Evolutionary conservation across 2,888 invertebrate species (phyloP).

Genomic region (Pseudeuparius sepicola): DNA sequence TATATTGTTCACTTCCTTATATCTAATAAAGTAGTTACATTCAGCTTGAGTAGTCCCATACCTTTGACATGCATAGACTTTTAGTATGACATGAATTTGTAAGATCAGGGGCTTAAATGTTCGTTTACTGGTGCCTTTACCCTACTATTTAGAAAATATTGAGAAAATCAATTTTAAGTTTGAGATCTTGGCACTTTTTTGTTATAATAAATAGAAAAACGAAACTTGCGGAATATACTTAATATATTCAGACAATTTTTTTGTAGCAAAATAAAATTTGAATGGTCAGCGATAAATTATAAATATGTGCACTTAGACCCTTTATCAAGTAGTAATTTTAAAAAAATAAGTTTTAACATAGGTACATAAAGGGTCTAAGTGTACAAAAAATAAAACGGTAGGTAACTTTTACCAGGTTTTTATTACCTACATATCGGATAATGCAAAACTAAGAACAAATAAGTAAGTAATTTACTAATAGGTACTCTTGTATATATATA

Average conservation of each 20-base stretch:
- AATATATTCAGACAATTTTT: slow-evolving; percentile 1
- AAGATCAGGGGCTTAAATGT: too few species aligned
- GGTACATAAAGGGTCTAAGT: slow-evolving; percentile 3
- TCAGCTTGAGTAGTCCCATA: too few species aligned
- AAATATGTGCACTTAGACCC: slow-evolving; percentile 3
- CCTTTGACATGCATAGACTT: too few species aligned
- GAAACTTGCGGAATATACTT: slow-evolving; percentile 3
- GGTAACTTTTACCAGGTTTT: not conserved
- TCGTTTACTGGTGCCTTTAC: too few species aligned
- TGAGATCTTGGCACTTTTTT: slow-evolving; percentile 2
- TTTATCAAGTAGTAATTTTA: slow-evolving; percentile 1
- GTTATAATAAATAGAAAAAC: slow-evolving; percentile 3
- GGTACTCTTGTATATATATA: too few species aligned
- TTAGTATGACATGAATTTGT: too few species aligned
- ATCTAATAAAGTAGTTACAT: too few species aligned
- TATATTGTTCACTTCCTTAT: too few species aligned
- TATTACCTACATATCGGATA: not conserved
- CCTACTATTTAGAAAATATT: slow-evolving; percentile 3
- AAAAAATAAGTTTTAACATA: slow-evolving; percentile 1
- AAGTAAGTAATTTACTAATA: slow-evolving; percentile 1
- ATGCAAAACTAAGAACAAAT: slow-evolving; percentile 1
- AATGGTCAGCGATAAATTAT: not conserved
- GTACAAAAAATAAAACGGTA: not conserved
- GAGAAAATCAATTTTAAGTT: slow-evolving; percentile 2
- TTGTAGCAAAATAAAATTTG: slow-evolving; percentile 1